Base-by-base conservation (phyloP, 2,888 invertebrate genomes). In the Steinernema hermaphroditum region DNA sequence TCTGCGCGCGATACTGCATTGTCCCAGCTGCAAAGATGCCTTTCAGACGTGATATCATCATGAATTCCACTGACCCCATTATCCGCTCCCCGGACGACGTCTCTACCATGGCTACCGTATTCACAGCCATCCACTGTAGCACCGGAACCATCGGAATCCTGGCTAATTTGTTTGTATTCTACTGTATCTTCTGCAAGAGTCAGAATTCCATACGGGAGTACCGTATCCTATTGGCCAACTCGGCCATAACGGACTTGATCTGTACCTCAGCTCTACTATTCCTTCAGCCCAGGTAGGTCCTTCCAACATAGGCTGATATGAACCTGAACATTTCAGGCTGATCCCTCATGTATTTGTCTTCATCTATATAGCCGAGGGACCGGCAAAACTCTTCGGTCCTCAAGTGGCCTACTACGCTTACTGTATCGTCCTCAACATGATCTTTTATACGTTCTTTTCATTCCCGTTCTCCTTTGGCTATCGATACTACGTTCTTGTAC, bases 321-420 rank as follows among this genome's bases (percentile, higher is more conserved):
- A 73, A 19, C 19, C 16, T 19, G 43, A 41, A 22, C 43, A 14
- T 37, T 72, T 19, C 74, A 78, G 81, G 73, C 71, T 81, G n/a
- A 80, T 81, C 44, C 81, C 81, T 0, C 79, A 79, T 70, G 78
- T 78, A 74, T 81, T 79, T 79, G 80, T 79, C 0, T 81, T 81
- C 54, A 79, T 79, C 19, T 81, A 81, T 54, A 78, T 81, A n/a
- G 76, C 80, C 0, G 73, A 80, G 9, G 81, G 81, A 0, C 78
- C 80, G 8, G 76, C 77, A 19, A 72, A 77, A 0, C 74, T 71
- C 71, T 71, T 79, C 24, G 77, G 77, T 2, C 76, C 75, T 0
- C 46, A 73, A 43, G 73, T 57, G 22, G 70, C 70, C n/a, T 73
- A 73, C 68, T 49, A 62, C 70, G 46, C 41, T 34, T 73, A 73